These are phyloP conservation scores for Stenodera caucasica DNA, from an alignment of 2,888 invertebrate genomes.

Conservation along the genomic window DNA sequence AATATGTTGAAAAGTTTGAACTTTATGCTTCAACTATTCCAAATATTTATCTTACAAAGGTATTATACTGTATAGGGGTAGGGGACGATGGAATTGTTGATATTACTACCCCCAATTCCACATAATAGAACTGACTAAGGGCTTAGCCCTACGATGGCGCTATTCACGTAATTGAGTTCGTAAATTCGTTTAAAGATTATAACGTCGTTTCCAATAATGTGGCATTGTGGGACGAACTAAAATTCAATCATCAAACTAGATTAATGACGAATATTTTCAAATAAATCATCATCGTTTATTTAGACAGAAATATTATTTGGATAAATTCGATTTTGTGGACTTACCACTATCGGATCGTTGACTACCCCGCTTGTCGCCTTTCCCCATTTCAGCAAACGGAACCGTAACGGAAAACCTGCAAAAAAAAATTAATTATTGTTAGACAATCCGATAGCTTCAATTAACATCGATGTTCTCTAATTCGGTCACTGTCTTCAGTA, in stretches of 20 bases:
- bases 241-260: too few species aligned
- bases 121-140: conserved; percentile 16
- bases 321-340: conserved; percentile 24
- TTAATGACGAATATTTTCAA: too few species aligned
- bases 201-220: too few species aligned
- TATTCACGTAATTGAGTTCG: conserved; percentile 26
- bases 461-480: neutral
- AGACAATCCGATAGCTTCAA: neutral
- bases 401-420: conserved; percentile 7
- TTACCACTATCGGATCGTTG: conserved; percentile 58
- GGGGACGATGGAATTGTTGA: conserved; percentile 10
- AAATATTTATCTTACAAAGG: conserved; percentile 21
- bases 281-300: too few species aligned
- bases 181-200: conserved; percentile 20
- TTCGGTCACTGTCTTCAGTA: too few species aligned
- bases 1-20: conserved; percentile 8
- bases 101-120: conserved; percentile 11
- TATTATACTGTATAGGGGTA: too few species aligned
- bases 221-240: too few species aligned
- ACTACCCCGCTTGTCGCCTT: conserved; percentile 58
- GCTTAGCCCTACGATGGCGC: conserved; percentile 22
- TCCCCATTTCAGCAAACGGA: conserved; percentile 51
- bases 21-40: conserved; percentile 14
- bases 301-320: neutral
- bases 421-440: neutral